A percentile compares a stretch with the other conserved stretches of the same genome.
Evolutionary conservation across 2,113 vertebrate species (phyloP).

Genomic region (Dipodomys stephensi): DNA sequence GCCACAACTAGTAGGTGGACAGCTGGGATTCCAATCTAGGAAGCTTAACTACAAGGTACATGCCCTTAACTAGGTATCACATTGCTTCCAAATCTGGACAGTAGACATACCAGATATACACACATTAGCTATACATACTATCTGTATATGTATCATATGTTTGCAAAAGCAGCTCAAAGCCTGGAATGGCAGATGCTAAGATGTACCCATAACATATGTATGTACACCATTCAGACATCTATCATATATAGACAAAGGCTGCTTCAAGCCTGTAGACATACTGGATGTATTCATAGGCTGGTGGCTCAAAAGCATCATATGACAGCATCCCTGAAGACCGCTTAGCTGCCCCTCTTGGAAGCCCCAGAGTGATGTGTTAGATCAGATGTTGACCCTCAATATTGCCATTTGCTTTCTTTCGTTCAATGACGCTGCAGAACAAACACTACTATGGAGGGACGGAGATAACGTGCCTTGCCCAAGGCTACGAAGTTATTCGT

Average conservation of each 20-base stretch:
- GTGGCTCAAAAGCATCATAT: too few relatives aligned
- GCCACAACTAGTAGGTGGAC: neutral
- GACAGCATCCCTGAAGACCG: too few relatives aligned
- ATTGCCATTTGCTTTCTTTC: neutral
- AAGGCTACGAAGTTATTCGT: neutral
- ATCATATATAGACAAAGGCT: neutral
- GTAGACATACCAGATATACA: neutral
- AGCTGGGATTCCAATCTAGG: neutral
- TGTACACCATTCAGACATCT: neutral
- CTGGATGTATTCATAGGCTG: too few relatives aligned
- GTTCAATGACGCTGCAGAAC: neutral
- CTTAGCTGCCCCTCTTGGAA: rapidly evolving
- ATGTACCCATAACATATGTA: too few relatives aligned
- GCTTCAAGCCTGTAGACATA: neutral
- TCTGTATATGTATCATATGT: too few relatives aligned
- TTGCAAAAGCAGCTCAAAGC: neutral
- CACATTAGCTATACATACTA: neutral
- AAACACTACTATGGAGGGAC: too few relatives aligned
- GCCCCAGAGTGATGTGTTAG: neutral
- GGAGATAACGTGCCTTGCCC: neutral
- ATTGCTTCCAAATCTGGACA: neutral
- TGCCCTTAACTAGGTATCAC: neutral
- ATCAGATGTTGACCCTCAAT: rapidly evolving
- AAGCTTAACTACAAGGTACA: neutral
- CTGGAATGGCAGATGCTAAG: too few relatives aligned